Conservation (phyloP, 2,113 vertebrate species). For the Sphaerodactylus townsendi region DNA sequence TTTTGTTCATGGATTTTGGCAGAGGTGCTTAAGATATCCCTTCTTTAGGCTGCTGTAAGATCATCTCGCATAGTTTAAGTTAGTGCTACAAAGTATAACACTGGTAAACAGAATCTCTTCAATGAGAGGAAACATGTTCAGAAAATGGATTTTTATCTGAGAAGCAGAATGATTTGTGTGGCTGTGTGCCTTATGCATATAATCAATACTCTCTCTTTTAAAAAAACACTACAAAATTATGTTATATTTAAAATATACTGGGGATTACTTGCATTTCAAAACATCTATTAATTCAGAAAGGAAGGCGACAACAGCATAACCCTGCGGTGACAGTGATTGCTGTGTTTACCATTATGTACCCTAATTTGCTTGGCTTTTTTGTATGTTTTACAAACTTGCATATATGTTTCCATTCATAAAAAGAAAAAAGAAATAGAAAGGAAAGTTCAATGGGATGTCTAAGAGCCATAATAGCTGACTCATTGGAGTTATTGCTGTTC, state of each 20-base stretch:
- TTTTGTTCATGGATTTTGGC: constrained; percentile 66
- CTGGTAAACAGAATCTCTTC: constrained; percentile 66
- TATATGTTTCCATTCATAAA: constrained; percentile 68
- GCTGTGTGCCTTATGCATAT: neutral
- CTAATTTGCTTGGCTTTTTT: constrained; percentile 51
- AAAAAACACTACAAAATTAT: constrained; percentile 69
- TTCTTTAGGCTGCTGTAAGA: constrained; percentile 54
- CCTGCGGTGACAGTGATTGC: constrained; percentile 59
- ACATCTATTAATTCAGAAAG: constrained; percentile 38
- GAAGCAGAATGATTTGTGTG: constrained; percentile 50
- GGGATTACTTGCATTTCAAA: constrained; percentile 59
- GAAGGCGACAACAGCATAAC: constrained; percentile 41
- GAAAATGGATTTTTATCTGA: constrained; percentile 64
- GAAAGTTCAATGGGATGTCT: constrained; percentile 64
- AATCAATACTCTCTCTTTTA: constrained; percentile 44
- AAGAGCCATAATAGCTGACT: constrained; percentile 70
- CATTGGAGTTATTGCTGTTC: constrained; percentile 73
- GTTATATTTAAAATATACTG: constrained; percentile 63
- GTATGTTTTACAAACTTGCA: constrained; percentile 64
- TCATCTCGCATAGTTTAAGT: constrained; percentile 41
- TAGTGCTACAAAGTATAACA: constrained; percentile 63
- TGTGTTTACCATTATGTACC: constrained; percentile 53
- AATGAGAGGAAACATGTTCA: constrained; percentile 65
- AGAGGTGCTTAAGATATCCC: constrained; percentile 63
- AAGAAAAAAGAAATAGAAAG: constrained; percentile 35